Evolutionary conservation across 2,888 invertebrate genomes (phyloP).

Genomic region (Sisyra terminalis): DNA sequence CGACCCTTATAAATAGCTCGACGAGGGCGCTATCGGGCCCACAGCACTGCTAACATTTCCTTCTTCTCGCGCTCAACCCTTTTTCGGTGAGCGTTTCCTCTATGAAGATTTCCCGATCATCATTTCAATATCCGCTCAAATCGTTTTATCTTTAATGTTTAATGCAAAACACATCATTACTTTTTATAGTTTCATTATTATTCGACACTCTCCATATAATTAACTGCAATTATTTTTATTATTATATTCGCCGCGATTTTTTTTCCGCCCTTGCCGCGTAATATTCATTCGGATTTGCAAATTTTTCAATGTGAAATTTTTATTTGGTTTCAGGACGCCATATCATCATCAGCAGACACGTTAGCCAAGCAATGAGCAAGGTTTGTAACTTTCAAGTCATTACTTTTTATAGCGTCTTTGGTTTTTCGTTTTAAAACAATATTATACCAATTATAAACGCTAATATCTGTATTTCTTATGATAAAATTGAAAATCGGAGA

Average conservation of each 20-base stretch:
- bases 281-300: neutral
- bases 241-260: too few species aligned
- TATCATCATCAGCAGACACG: conserved; percentile 2
- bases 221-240: too few species aligned
- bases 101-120: neutral
- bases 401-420: neutral
- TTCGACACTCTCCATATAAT: too few species aligned
- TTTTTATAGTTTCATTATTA: too few species aligned
- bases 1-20: conserved; percentile 12
- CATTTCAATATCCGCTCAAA: too few species aligned
- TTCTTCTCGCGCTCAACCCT: conserved; percentile 6
- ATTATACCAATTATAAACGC: neutral
- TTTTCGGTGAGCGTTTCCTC: conserved; percentile 3
- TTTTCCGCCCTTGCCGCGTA: too few species aligned
- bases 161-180: too few species aligned
- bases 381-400: conserved; percentile 16
- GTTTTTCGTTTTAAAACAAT: neutral
- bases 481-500: too few species aligned
- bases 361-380: conserved; percentile 22
- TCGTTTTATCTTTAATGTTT: too few species aligned
- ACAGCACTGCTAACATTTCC: neutral
- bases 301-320: neutral
- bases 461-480: neutral
- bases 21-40: conserved; percentile 4
- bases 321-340: conserved; percentile 2